Evolutionary conservation across 23 tunicate genomes (phyloP).

Genomic region (Corella eumyota): DNA sequence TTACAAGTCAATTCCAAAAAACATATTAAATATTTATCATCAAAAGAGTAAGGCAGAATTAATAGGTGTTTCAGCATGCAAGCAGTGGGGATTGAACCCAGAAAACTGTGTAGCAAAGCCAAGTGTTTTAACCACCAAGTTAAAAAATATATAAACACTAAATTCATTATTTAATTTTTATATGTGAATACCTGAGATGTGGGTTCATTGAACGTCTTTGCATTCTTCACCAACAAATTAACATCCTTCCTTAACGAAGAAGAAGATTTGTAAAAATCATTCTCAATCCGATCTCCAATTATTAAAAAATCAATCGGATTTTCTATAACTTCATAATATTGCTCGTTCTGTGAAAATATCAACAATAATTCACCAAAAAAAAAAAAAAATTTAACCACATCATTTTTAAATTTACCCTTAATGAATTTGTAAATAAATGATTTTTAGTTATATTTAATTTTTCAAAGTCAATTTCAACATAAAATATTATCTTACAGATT

Average conservation of each 20-base stretch:
- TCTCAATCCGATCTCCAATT: slow-evolving; percentile 54
- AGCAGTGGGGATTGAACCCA: too few relatives aligned
- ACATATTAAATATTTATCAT: background rate
- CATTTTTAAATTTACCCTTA: background rate
- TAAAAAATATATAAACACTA: too few relatives aligned
- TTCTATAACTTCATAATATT: slow-evolving; percentile 67
- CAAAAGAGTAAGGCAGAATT: too few relatives aligned
- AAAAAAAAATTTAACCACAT: background rate
- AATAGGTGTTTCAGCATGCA: too few relatives aligned
- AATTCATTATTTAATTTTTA: too few relatives aligned
- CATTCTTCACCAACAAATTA: slow-evolving; percentile 65
- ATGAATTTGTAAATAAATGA: too few relatives aligned
- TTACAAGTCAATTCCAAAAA: background rate
- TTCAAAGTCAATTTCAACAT: too few relatives aligned
- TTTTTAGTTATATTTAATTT: too few relatives aligned
- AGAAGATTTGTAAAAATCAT: slow-evolving; percentile 26
- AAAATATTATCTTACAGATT: slow-evolving; percentile 13
- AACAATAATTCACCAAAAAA: background rate
- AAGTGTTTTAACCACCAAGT: too few relatives aligned
- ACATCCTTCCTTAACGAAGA: slow-evolving; percentile 66
- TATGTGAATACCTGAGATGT: slow-evolving; percentile 87
- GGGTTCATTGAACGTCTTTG: slow-evolving; percentile 77
- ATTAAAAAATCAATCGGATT: slow-evolving; percentile 79
- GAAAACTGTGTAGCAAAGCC: too few relatives aligned
- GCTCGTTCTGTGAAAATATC: slow-evolving; percentile 33